Evolutionary conservation across 2,797 vertebrate species (phyloP).

Genomic region (Alca torda): DNA sequence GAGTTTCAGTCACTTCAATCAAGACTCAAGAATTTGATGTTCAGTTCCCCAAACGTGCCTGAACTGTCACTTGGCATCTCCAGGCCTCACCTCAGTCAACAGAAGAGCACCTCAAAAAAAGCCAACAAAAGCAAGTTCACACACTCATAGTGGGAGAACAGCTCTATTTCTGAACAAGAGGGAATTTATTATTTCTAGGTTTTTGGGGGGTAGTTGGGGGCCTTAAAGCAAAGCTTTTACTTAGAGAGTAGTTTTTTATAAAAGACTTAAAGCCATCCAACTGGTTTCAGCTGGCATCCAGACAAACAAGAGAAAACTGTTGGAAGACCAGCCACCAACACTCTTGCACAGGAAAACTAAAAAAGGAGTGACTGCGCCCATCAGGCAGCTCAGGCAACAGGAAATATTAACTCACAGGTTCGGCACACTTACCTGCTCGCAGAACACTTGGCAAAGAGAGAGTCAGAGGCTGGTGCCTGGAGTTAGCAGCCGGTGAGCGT

Average conservation of each 20-base stretch:
- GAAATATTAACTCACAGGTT: not conserved
- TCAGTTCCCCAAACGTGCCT: not conserved
- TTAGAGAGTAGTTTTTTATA: not conserved
- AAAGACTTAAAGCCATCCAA: not conserved
- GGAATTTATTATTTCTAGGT: not conserved
- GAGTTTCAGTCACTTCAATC: not conserved
- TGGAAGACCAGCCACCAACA: not conserved
- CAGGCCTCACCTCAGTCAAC: not conserved
- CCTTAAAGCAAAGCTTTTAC: slow-evolving; percentile 2
- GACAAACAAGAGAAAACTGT: not conserved
- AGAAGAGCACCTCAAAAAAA: not conserved
- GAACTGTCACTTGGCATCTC: not conserved
- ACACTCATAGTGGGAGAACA: not conserved
- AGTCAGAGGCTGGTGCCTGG: not conserved
- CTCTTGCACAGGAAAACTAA: not conserved
- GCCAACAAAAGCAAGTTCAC: not conserved
- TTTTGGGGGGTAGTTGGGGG: not conserved
- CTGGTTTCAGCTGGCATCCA: not conserved
- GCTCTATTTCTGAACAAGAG: not conserved
- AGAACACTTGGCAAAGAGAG: not conserved
- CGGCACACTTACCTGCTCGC: not conserved
- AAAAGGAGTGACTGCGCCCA: not conserved
- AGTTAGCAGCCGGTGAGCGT: not conserved
- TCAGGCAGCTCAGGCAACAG: not conserved
- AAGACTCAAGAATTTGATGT: not conserved